These are phyloP conservation scores for Papilio helenus DNA, from an alignment of 1,140 invertebrate genomes.

Conservation along the genomic window DNA sequence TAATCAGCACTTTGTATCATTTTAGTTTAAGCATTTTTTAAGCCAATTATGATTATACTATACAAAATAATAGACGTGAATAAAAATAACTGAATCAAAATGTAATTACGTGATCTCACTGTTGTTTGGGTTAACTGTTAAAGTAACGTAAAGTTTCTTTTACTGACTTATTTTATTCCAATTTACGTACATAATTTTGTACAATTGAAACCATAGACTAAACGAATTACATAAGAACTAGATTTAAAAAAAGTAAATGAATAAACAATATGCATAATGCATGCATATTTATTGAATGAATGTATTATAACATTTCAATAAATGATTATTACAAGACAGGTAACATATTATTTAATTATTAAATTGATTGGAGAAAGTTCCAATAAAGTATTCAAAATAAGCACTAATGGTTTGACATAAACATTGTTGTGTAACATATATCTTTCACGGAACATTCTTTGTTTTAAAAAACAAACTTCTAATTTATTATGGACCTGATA, in stretches of 20 bases:
- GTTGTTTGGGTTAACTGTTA: too few relatives aligned
- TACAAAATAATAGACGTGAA: too few relatives aligned
- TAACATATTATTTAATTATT: neutral
- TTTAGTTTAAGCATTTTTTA: too few relatives aligned
- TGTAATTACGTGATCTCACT: too few relatives aligned
- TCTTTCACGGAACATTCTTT: neutral
- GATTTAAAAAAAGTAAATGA: neutral
- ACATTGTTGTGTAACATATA: neutral
- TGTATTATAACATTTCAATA: neutral
- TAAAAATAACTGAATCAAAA: too few relatives aligned
- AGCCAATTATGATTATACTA: too few relatives aligned
- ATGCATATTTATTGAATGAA: neutral
- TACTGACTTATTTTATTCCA: too few relatives aligned
- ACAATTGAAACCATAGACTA: neutral
- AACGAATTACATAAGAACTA: neutral
- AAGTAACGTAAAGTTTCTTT: too few relatives aligned
- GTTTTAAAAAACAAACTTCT: too few relatives aligned
- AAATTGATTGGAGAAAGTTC: neutral
- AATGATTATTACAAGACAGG: neutral
- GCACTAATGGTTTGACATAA: neutral
- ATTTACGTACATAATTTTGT: neutral
- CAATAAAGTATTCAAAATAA: constrained; percentile 1
- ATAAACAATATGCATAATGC: neutral
- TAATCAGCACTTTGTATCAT: too few relatives aligned
- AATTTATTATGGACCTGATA: too few relatives aligned